phyloP scores from a whole-genome alignment of 2,888 invertebrate genomes.

The Entomobrya proxima region DNA sequence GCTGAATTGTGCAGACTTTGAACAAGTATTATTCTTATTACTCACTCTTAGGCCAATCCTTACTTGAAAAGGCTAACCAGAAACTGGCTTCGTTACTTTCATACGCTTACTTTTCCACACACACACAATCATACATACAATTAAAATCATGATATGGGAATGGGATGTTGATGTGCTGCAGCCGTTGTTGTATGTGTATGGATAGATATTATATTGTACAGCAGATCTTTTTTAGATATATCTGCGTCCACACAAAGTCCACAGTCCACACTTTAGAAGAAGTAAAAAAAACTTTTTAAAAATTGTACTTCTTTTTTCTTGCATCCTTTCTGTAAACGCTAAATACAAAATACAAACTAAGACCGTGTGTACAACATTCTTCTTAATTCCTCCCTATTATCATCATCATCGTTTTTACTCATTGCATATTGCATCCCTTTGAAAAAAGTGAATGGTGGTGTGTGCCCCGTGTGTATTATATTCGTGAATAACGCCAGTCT shows the following conservation, averaged over 20 bases:
- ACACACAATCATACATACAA: neutral
- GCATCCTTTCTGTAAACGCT: too few species aligned
- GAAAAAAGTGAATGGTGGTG: slow-evolving; percentile 54
- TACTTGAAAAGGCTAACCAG: neutral
- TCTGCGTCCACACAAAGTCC: neutral
- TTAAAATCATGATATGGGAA: slow-evolving; percentile 30
- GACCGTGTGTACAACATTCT: slow-evolving; percentile 17
- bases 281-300: neutral
- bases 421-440: slow-evolving; percentile 33
- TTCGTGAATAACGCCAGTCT: neutral
- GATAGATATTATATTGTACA: neutral
- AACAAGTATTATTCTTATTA: neutral
- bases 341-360: too few species aligned
- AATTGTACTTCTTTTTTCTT: neutral
- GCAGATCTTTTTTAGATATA: neutral
- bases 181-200: neutral
- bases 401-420: slow-evolving; percentile 13
- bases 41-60: neutral
- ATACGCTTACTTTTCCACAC: neutral
- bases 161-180: neutral
- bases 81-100: slow-evolving; percentile 23
- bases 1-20: neutral
- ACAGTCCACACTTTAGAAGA: neutral
- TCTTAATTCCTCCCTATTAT: slow-evolving; percentile 30
- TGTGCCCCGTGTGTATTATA: neutral